Evolutionary conservation across 1,140 invertebrate genomes (phyloP), one percentile per base, ranked within the genome.

Genomic region (Hormaphis cornu): DNA sequence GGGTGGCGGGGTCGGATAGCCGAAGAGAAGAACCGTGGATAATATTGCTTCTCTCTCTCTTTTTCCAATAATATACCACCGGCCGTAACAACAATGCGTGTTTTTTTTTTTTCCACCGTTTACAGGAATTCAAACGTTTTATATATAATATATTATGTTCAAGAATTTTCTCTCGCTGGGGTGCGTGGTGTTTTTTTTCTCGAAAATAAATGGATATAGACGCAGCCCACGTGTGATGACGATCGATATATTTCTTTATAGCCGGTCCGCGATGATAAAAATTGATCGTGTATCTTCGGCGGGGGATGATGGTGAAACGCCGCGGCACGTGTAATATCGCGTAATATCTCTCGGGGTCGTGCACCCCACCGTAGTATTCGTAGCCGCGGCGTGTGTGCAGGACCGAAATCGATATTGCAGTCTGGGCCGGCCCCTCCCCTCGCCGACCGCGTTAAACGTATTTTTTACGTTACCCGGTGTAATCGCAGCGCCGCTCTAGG

Each of bases 341-440:
- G 26, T 35, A 66, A 61, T n/a, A n/a, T n/a, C n/a, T n/a, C n/a
- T n/a, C n/a, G 28, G 58, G 61, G 61, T 66, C 61, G 61, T 48
- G 28, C 28, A 48, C 61, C 61, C 61, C 61, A 30, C 24, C 26
- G 22, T 28, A 18, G 14, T 8, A 7, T 33, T 30, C 33, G 37
- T 61, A 16, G 37, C 35, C 33, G 5, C 18, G 16, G 20, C 20
- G 37, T 20, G 61, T 50, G 44, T 48, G 30, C 61, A 66, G 50
- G 44, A 66, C 4, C 44, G 18, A 48, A 66, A 66, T 66, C 61
- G 44, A 66, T 66, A 66, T 66, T 66, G 61, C 61, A 66, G 61
- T 66, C 61, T 66, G 61, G 61, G 56, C 69, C 58, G 42, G 26
- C 52, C 69, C 63, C 12, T 70, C 54, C 42, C 40, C 69, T n/a